A percentile compares a stretch with the other conserved stretches of the same genome.
These are phyloP conservation scores for Fregetta grallaria DNA, from an alignment of 2,113 vertebrate species.

Conservation along the genomic window DNA sequence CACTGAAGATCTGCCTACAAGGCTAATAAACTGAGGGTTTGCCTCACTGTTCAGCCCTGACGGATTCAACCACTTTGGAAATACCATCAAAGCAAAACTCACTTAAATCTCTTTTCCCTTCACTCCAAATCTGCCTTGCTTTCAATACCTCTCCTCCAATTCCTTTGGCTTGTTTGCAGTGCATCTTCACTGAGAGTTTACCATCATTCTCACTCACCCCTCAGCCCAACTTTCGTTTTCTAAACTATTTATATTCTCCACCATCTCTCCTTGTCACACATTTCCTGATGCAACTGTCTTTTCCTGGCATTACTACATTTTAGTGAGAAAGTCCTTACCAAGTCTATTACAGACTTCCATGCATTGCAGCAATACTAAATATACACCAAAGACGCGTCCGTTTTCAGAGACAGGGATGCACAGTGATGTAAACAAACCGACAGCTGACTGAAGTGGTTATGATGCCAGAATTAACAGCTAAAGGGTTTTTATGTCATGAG, in stretches of 20 bases:
- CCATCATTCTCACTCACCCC: neutral
- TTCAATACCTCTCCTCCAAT: neutral
- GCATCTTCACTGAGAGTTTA: neutral
- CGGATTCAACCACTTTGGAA: neutral
- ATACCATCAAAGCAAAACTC: neutral
- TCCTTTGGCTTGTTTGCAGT: neutral
- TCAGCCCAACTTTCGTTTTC: slow-evolving; percentile 12
- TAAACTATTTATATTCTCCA: neutral
- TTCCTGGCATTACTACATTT: neutral
- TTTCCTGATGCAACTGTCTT: neutral
- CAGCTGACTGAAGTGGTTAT: neutral
- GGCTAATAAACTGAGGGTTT: neutral
- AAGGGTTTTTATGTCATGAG: neutral
- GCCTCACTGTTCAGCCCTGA: neutral
- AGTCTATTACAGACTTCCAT: neutral
- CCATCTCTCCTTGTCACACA: neutral
- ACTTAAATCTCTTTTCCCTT: neutral
- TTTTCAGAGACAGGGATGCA: neutral
- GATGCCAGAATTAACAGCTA: slow-evolving; percentile 28
- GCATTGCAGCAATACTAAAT: slow-evolving; percentile 1
- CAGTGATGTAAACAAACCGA: neutral
- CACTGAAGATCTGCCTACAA: neutral
- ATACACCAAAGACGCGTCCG: neutral
- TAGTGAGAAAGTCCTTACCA: neutral
- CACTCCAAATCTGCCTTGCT: neutral